Percentiles rank a stretch among this genome's conserved stretches.
Evolutionary conservation across 1,140 invertebrate genomes (phyloP).

Genomic region (Diploscapter pachys): DNA sequence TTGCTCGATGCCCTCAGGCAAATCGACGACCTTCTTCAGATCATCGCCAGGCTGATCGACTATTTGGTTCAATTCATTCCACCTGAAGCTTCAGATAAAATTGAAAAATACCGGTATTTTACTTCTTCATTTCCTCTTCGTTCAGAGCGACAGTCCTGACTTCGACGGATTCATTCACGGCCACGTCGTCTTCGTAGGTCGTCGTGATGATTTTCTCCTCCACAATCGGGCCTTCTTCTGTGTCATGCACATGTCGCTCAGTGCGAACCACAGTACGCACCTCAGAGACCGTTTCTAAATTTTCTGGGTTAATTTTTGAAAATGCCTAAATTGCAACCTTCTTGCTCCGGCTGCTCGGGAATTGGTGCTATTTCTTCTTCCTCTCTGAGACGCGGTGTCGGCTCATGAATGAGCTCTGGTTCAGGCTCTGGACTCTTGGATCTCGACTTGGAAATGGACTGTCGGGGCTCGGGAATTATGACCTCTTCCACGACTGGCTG

Average conservation of each 20-base stretch:
- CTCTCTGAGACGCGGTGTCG: background rate
- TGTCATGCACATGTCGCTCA: constrained; percentile 41
- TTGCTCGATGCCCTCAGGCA: constrained; percentile 35
- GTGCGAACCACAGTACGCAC: constrained; percentile 36
- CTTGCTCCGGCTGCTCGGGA: constrained; percentile 8
- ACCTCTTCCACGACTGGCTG: too few species aligned
- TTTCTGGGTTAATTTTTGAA: background rate
- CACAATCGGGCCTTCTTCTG: constrained; percentile 48
- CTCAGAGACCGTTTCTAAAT: constrained; percentile 27
- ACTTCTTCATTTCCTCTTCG: constrained; percentile 50
- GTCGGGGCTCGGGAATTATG: too few species aligned
- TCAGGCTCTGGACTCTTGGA: background rate
- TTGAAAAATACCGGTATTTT: background rate
- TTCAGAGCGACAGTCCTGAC: constrained; percentile 45
- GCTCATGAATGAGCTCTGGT: background rate
- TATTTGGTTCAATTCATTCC: constrained; percentile 27
- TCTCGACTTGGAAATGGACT: too few species aligned
- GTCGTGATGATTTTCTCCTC: constrained; percentile 53
- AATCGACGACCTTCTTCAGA: constrained; percentile 17
- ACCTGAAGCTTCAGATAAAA: constrained; percentile 11
- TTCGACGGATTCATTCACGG: constrained; percentile 44
- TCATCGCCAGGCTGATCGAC: constrained; percentile 22
- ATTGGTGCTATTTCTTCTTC: constrained; percentile 7
- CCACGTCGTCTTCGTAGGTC: constrained; percentile 45
- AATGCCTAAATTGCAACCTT: background rate